These are phyloP conservation scores for Zaprionus kolodkinae DNA, from an alignment of 1,140 invertebrate species.

Conservation along the genomic window DNA sequence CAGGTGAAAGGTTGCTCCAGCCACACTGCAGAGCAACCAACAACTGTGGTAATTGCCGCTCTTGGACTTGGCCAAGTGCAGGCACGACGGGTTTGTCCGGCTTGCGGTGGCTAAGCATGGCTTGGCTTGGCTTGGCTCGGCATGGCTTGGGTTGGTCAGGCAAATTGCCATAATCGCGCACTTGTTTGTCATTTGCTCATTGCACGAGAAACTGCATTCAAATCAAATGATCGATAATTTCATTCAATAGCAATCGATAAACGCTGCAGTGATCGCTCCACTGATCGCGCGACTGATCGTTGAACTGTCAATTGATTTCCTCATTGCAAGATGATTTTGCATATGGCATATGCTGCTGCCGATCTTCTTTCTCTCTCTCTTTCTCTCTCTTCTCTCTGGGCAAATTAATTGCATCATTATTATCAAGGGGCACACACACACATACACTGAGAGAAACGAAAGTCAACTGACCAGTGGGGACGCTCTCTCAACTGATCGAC, in stretches of 20 bases:
- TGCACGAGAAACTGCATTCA: slow-evolving; percentile 70
- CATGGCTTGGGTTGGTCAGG: not conserved
- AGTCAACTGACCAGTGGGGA: slow-evolving; percentile 61
- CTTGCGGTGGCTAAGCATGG: not conserved
- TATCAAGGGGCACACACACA: slow-evolving; percentile 31
- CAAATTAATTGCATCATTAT: slow-evolving; percentile 53
- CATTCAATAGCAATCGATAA: slow-evolving; percentile 26
- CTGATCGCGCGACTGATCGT: slow-evolving; percentile 47
- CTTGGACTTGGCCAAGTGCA: slow-evolving; percentile 48
- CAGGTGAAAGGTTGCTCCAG: slow-evolving; percentile 67
- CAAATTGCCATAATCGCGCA: slow-evolving; percentile 74
- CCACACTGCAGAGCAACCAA: slow-evolving; percentile 18
- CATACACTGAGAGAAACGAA: slow-evolving; percentile 56
- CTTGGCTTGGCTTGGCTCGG: not conserved
- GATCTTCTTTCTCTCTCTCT: not conserved
- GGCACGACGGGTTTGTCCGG: slow-evolving; percentile 28
- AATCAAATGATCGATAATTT: slow-evolving; percentile 42
- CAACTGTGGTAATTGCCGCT: slow-evolving; percentile 29
- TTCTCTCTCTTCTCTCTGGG: slow-evolving; percentile 22
- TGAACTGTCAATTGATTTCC: slow-evolving; percentile 66
- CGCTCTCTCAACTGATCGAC: slow-evolving; percentile 39
- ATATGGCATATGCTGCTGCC: slow-evolving; percentile 24
- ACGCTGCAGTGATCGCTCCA: slow-evolving; percentile 36
- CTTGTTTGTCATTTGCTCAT: slow-evolving; percentile 69
- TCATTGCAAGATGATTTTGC: slow-evolving; percentile 50